Conservation (phyloP, 2,888 invertebrate species). For the Nemotelus pantherinus region DNA sequence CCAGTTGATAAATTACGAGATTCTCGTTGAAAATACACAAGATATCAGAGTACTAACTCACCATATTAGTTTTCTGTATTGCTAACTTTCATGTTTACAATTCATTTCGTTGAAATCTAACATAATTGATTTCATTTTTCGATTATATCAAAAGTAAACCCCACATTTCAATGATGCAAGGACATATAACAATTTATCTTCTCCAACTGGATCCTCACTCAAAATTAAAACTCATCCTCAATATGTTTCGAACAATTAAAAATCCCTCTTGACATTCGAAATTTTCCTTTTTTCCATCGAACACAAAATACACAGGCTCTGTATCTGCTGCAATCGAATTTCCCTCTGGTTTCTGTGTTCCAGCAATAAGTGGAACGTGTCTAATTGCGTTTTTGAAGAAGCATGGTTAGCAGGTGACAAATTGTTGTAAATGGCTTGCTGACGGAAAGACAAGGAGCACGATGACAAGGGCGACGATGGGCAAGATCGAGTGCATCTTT, state of each 20-base stretch:
- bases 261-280: background rate
- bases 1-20: no score
- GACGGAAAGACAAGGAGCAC: conserved; percentile 27
- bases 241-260: background rate
- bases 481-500: conserved; percentile 13
- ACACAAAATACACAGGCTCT: background rate
- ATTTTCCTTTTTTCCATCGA: background rate
- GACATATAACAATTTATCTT: no score
- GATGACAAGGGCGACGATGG: conserved; percentile 5
- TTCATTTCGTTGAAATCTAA: no score
- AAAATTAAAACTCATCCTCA: background rate
- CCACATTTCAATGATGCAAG: no score
- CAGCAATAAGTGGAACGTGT: conserved; percentile 54
- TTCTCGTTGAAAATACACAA: no score
- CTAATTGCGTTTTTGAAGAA: conserved; percentile 54
- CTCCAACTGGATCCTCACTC: no score
- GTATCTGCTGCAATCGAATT: conserved; percentile 21
- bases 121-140: no score
- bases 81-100: no score
- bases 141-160: no score
- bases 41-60: no score
- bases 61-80: no score
- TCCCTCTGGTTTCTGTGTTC: conserved; percentile 22
- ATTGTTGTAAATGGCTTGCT: conserved; percentile 50
- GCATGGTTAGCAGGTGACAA: conserved; percentile 54